phyloP scores from a whole-genome alignment of 2,797 vertebrate species.

The Schizothorax lantsangensis region DNA sequence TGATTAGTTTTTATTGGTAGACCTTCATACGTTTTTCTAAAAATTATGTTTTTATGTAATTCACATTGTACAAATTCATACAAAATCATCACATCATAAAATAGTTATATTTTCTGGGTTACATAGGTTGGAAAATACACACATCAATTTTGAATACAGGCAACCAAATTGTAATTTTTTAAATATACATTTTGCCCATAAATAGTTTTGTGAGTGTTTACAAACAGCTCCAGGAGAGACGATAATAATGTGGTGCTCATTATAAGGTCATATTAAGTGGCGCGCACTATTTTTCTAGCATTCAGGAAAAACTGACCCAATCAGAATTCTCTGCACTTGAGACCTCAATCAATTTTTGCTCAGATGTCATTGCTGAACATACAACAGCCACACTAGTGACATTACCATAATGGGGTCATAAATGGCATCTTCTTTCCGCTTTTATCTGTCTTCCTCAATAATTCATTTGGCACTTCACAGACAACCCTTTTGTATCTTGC shows the following conservation, averaged over 20 bases:
- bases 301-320: not conserved
- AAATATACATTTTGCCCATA: not conserved
- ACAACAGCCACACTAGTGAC: constrained; percentile 72
- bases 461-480: constrained; percentile 47
- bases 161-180: not conserved
- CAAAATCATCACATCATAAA: not conserved
- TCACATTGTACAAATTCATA: not conserved
- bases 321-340: not conserved
- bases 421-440: constrained; percentile 79
- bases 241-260: not conserved
- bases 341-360: constrained; percentile 22
- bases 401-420: constrained; percentile 84
- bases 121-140: not conserved
- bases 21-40: not conserved
- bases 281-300: not conserved
- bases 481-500: constrained; percentile 20
- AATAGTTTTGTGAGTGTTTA: not conserved
- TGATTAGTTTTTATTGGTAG: no score
- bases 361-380: constrained; percentile 26
- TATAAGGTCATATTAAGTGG: not conserved
- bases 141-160: not conserved
- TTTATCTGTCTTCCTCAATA: constrained; percentile 48
- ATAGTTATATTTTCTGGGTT: not conserved
- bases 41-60: not conserved
- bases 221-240: not conserved